These are phyloP conservation scores for Drosophila acutilabella DNA, from an alignment of 2,888 invertebrate genomes.

Conservation along the genomic window DNA sequence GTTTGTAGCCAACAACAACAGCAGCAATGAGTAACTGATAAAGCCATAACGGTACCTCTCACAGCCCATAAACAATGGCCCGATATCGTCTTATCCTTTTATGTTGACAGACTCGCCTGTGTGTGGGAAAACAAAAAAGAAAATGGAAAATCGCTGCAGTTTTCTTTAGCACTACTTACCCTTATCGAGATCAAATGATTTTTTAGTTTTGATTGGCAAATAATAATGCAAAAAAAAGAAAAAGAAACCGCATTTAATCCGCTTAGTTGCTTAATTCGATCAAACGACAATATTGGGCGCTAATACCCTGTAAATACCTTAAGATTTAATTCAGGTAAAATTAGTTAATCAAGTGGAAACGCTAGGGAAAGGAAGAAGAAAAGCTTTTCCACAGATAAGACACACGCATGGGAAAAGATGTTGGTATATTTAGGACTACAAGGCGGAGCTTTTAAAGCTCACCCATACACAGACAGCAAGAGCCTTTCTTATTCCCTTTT, in stretches of 20 bases:
- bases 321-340: slow-evolving; percentile 3
- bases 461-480: neutral
- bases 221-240: neutral
- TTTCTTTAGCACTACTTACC: slow-evolving; percentile 24
- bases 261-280: slow-evolving; percentile 54
- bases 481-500: neutral
- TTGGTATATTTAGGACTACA: no score
- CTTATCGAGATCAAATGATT: slow-evolving; percentile 42
- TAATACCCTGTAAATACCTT: slow-evolving; percentile 16
- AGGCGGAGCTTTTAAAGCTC: slow-evolving; percentile 22
- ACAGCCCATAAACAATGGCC: slow-evolving; percentile 51
- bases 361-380: neutral
- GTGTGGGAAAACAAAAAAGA: slow-evolving; percentile 38
- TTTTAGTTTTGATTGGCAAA: slow-evolving; percentile 43
- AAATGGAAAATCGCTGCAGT: slow-evolving; percentile 21
- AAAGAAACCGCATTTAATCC: slow-evolving; percentile 47
- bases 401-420: slow-evolving; percentile 6
- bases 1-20: slow-evolving; percentile 28
- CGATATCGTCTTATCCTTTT: slow-evolving; percentile 39
- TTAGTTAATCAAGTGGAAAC: slow-evolving; percentile 55
- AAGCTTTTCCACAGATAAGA: slow-evolving; percentile 25
- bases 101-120: slow-evolving; percentile 44
- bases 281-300: slow-evolving; percentile 43
- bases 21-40: slow-evolving; percentile 40
- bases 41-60: slow-evolving; percentile 62